Conservation (phyloP, 2,113 vertebrate species). For the human (Homo sapiens) region GRCh38 chr9:80497001-80497500, state of each 20-base stretch:
- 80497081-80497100: slow-evolving; percentile 45
- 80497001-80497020: no score
- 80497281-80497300: slow-evolving; percentile 77
- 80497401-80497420: slow-evolving; percentile 88
- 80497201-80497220: slow-evolving; percentile 79
- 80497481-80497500: slow-evolving; percentile 74
- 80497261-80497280: slow-evolving; percentile 83
- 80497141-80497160: slow-evolving; percentile 74
- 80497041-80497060: no score
- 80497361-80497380: slow-evolving; percentile 88
- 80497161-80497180: slow-evolving; percentile 67
- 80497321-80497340: slow-evolving; percentile 83
- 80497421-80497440: slow-evolving; percentile 88
- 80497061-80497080: no score
- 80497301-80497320: slow-evolving; percentile 83
- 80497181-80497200: slow-evolving; percentile 78
- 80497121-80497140: slow-evolving; percentile 22
- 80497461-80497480: slow-evolving; percentile 88
- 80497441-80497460: slow-evolving; percentile 89
- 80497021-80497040: no score
- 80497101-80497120: slow-evolving; percentile 65
- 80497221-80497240: slow-evolving; percentile 62
- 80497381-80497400: slow-evolving; percentile 86
- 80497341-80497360: slow-evolving; percentile 84
- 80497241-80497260: slow-evolving; percentile 64